Base-by-base conservation (phyloP, 2,888 invertebrate genomes). In the Rhaphigaster nebulosa region DNA sequence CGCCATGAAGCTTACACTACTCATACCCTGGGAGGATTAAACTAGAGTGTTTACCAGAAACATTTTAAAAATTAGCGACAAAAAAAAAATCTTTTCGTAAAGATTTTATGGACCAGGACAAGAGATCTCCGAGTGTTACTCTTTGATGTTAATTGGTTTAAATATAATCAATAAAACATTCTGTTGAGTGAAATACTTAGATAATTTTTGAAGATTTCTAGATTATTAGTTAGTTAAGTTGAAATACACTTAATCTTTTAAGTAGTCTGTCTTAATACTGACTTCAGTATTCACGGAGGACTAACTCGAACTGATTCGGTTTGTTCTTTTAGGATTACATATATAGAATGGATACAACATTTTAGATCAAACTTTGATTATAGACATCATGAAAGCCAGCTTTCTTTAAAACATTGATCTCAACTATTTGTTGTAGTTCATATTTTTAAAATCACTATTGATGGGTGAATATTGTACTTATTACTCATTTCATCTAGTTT, bases 1-100 rank as follows among this genome's bases (percentile, higher is more conserved):
- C 3, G 90, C 76, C 90, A 54, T 41, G 52, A 89, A 65, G 80
- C 50, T n/a, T 29, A 87, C 41, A 90, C 90, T 87, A 90, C 90
- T 90, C 90, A 88, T n/a, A 70, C 88, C 90, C 90, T 90, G 90
- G 90, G 90, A 90, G 90, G 90, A 88, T 88, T 87, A 34, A 90
- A 90, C 45, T 54, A 80, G 50, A 88, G 8, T 87, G 87, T 87
- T 87, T 13, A 29, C n/a, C 5, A 18, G 52, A 87, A 87, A 87
- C 45, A 87, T 87, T 87, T 29, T 54, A 56, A 41, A 52, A 1
- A 56, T 87, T 54, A 10, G 34, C 23, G 60, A 88, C 88, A 29
- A 87, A 87, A 52, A 45, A 50, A 87, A 88, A 56, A 38, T 88
- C 88, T 54, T 88, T 88, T 5, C 20, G 4, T 50, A 84, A 50